These are phyloP conservation scores for Diarsia rubi DNA, from an alignment of 2,888 invertebrate species.

Conservation along the genomic window DNA sequence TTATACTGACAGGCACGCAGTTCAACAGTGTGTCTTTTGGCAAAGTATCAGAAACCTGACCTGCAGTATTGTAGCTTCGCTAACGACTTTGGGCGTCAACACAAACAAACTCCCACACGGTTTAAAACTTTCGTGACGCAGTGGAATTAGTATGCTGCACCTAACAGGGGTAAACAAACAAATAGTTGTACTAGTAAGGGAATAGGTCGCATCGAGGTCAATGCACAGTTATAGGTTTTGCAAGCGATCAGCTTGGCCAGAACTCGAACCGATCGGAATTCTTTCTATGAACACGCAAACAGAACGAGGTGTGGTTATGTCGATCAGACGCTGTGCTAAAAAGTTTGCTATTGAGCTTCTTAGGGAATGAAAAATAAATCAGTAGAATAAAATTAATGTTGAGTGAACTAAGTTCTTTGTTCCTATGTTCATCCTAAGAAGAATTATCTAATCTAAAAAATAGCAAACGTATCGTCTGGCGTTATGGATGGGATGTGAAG, in stretches of 20 bases:
- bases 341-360: neutral
- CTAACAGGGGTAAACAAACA: conserved; percentile 19
- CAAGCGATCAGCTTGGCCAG: neutral
- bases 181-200: neutral
- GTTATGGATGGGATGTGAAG: neutral
- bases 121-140: conserved; percentile 41
- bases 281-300: neutral
- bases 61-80: neutral
- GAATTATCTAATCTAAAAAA: neutral
- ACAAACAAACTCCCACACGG: conserved; percentile 27
- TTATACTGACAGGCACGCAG: neutral
- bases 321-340: neutral
- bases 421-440: neutral
- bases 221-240: neutral
- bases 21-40: conserved; percentile 17
- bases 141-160: neutral
- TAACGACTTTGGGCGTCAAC: conserved; percentile 5
- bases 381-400: neutral
- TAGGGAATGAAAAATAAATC: neutral
- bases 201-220: neutral
- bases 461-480: neutral
- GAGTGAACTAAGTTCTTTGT: neutral
- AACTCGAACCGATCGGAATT: neutral
- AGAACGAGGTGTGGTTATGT: neutral
- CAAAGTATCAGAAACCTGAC: conserved; percentile 22